Percentiles rank a stretch among this genome's conserved stretches.
These are phyloP conservation scores for Crenichthys baileyi DNA, from an alignment of 2,797 vertebrate species.

Conservation along the genomic window DNA sequence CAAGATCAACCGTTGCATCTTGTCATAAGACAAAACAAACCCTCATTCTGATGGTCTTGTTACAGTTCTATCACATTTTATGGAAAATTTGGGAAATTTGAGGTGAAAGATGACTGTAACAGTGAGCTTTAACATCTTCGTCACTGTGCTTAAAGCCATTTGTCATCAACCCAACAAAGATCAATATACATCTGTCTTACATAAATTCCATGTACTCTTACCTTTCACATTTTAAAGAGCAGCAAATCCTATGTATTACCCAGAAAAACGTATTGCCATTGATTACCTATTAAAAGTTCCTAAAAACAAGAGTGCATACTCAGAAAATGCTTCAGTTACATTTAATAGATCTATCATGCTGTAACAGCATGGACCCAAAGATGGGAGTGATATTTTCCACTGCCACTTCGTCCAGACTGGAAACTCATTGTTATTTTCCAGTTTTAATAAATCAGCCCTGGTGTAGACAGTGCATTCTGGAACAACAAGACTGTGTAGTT, in stretches of 20 bases:
- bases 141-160: not conserved
- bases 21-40: too few relatives aligned
- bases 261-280: not conserved
- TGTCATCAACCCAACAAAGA: not conserved
- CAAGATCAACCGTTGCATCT: too few relatives aligned
- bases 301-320: not conserved
- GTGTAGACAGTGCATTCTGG: not conserved
- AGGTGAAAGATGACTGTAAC: not conserved
- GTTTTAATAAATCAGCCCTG: conserved; percentile 6
- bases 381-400: not conserved
- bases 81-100: not conserved
- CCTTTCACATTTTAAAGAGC: not conserved
- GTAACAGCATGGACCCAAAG: not conserved
- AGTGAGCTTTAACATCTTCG: not conserved
- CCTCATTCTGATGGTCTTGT: too few relatives aligned
- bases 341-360: not conserved
- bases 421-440: conserved; percentile 2
- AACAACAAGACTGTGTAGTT: not conserved
- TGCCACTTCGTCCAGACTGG: not conserved
- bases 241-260: not conserved
- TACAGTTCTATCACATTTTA: too few relatives aligned
- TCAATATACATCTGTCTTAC: not conserved
- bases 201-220: not conserved
- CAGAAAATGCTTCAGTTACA: not conserved
- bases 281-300: not conserved